Conservation (phyloP, 2,797 vertebrate genomes). For the Galaxias olidus region DNA sequence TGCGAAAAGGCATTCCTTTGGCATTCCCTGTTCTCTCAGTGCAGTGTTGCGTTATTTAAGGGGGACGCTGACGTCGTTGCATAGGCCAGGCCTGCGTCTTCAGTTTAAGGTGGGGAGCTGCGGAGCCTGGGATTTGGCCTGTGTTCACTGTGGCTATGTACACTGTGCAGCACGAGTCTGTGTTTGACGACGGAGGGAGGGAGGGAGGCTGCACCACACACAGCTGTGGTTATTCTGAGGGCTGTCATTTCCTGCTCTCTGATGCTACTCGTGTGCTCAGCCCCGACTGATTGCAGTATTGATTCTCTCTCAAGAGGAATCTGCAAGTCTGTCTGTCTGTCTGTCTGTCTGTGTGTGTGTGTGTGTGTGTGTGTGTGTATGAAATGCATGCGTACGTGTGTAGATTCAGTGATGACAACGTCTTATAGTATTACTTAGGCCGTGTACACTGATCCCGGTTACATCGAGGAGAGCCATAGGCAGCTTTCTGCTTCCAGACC, state of each 20-base stretch:
- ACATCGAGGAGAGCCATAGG: background rate
- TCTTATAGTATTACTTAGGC: no score
- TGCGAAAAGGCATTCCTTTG: no score
- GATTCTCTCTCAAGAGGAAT: conserved; percentile 22
- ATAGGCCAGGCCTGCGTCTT: no score
- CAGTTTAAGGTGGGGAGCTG: no score
- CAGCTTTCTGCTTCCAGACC: background rate
- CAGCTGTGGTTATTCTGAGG: conserved; percentile 44
- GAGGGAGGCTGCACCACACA: conserved; percentile 26
- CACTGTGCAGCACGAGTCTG: conserved; percentile 7
- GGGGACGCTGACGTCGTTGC: no score
- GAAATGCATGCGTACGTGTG: background rate
- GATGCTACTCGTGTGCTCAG: conserved; percentile 28
- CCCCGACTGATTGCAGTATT: conserved; percentile 44
- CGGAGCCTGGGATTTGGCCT: background rate
- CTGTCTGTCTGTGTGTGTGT: background rate
- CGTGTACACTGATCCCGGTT: background rate
- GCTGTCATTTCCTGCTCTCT: conserved; percentile 59
- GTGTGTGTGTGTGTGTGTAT: background rate
- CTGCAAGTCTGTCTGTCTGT: background rate
- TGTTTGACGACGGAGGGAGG: conserved; percentile 11
- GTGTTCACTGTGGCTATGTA: background rate
- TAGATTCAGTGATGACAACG: no score
- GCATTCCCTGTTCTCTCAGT: no score
- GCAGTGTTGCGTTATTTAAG: no score